Evolutionary conservation across 2,797 vertebrate species (phyloP), one percentile per base, ranked within the genome.

Genomic region (Cottoperca gobio): DNA sequence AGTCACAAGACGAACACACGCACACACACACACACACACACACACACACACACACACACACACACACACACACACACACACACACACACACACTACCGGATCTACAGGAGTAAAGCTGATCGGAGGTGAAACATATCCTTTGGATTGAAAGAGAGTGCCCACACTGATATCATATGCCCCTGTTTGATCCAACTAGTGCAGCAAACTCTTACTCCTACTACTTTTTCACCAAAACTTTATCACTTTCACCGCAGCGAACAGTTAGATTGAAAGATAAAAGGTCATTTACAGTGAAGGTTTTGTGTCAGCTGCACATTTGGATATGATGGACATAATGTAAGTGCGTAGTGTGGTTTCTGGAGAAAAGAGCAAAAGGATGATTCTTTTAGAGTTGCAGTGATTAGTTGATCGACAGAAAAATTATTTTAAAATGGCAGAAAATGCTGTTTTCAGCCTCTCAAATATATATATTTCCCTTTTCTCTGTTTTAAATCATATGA

Each of bases 111-210:
- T 24, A 43, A 45, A 53, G 37, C 6, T 48, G 48, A 58, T 70
- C 19, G 10, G 54, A 65, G 60, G 31, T 26, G 39, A 64, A 42
- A 21, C n/a, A n/a, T 48, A 61, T 49, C 23, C 23, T 28, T 28
- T 59, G 43, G 70, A 16, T 52, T 69, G 35, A 63, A 46, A 65
- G 45, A 16, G n/a, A 54, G 12, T 3, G 23, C 37, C 16, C 13
- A 10, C 11, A 57, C 3, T 50, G 26, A 70, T 70, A 57, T 70
- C n/a, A 70, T 58, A 14, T 46, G 13, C 24, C 28, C 23, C 11
- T 13, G 13, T 53, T 17, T 67, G 19, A 57, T 23, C 24, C n/a
- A 33, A 24, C 37, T 13, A 24, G 58, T 6, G 12, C 9, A 4
- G 13, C 70, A 63, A 71, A 53, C 45, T 21, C 19, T 19, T 23